Evolutionary conservation across 1,140 invertebrate species (phyloP).

Genomic region (Drosophila murphyi): DNA sequence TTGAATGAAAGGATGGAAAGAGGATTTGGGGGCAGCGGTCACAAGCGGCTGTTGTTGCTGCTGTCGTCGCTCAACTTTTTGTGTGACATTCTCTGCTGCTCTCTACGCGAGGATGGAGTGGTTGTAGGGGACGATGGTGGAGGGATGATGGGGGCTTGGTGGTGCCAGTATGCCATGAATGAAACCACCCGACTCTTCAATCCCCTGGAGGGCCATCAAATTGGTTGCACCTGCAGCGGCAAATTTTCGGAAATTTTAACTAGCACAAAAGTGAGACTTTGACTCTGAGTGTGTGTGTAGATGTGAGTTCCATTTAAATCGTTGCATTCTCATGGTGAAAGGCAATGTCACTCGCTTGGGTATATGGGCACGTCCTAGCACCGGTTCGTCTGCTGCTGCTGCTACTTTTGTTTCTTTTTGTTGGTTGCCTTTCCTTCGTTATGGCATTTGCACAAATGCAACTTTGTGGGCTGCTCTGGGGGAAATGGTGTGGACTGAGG

Average conservation of each 20-base stretch:
- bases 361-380: slow-evolving; percentile 35
- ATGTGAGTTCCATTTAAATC: slow-evolving; percentile 40
- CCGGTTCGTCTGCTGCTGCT: slow-evolving; percentile 30
- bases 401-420: slow-evolving; percentile 46
- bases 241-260: slow-evolving; percentile 73
- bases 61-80: slow-evolving; percentile 32
- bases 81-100: slow-evolving; percentile 24
- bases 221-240: slow-evolving; percentile 56
- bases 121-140: no score
- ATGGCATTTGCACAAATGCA: slow-evolving; percentile 73
- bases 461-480: slow-evolving; percentile 37
- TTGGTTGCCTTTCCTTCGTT: slow-evolving; percentile 50
- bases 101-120: slow-evolving; percentile 3
- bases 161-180: slow-evolving; percentile 5
- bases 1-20: not conserved
- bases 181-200: slow-evolving; percentile 5
- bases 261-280: slow-evolving; percentile 36
- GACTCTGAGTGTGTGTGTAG: not conserved
- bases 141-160: not conserved
- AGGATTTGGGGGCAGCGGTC: not conserved
- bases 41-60: slow-evolving; percentile 3
- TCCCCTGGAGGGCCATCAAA: slow-evolving; percentile 47
- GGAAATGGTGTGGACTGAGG: not conserved
- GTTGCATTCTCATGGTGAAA: slow-evolving; percentile 55
- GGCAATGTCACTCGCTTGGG: slow-evolving; percentile 42